phyloP scores from a whole-genome alignment of 2,113 vertebrate genomes.

The Callopanchax toddi region DNA sequence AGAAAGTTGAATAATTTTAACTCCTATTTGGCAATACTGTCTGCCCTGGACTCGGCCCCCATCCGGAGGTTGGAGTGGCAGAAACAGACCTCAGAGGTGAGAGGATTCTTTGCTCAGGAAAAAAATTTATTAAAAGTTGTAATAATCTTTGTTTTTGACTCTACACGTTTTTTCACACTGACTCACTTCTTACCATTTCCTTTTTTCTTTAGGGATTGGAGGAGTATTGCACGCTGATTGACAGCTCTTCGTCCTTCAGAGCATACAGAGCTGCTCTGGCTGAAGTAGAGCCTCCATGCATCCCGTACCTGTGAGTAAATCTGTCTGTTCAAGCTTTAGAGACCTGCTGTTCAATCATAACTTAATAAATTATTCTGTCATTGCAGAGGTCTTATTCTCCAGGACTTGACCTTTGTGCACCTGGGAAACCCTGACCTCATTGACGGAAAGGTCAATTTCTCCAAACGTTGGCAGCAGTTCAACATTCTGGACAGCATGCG shows the following conservation, averaged over 20 bases:
- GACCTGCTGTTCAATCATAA: neutral
- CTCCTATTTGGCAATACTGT: slow-evolving; percentile 98
- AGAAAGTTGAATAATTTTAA: slow-evolving; percentile 99
- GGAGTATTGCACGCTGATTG: slow-evolving; percentile 97
- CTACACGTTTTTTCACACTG: neutral
- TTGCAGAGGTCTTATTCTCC: slow-evolving; percentile 92
- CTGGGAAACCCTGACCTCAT: slow-evolving; percentile 97
- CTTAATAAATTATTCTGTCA: no score
- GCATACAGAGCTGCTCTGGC: slow-evolving; percentile 95
- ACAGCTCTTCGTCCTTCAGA: slow-evolving; percentile 98
- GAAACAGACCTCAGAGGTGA: slow-evolving; percentile 99
- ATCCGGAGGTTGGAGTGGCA: slow-evolving; percentile 98
- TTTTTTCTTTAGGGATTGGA: slow-evolving; percentile 84
- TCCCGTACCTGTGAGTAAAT: slow-evolving; percentile 93
- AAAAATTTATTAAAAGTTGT: neutral
- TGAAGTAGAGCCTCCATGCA: slow-evolving; percentile 96
- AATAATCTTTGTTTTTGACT: no score
- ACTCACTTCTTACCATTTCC: neutral
- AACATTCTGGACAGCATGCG: slow-evolving; percentile 99
- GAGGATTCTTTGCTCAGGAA: neutral
- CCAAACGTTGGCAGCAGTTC: slow-evolving; percentile 99
- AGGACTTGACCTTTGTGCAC: slow-evolving; percentile 98
- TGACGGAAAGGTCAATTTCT: slow-evolving; percentile 97
- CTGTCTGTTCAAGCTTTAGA: neutral
- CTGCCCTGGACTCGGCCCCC: slow-evolving; percentile 95